Conservation (phyloP, 2,888 invertebrate genomes). For the Limnephilus lunatus region DNA sequence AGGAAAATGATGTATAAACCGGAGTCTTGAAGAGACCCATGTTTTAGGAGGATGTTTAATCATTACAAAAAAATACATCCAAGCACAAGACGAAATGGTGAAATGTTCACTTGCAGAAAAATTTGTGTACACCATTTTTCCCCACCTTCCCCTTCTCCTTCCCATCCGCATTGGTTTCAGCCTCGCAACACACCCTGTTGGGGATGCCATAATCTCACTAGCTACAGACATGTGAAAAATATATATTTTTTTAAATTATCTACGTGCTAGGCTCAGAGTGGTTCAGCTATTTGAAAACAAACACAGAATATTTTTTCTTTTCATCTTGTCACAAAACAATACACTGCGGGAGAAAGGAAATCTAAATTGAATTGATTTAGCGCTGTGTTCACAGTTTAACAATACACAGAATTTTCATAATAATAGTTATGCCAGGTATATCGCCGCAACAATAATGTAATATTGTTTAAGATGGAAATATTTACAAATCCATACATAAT, state of each 20-base stretch:
- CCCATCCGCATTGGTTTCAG: no score
- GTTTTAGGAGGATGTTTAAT: no score
- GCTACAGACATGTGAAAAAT: no score
- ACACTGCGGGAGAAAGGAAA: background rate
- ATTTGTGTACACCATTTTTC: background rate
- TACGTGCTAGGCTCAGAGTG: background rate
- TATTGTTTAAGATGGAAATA: no score
- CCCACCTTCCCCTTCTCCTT: no score
- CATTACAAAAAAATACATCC: background rate
- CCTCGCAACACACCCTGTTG: no score
- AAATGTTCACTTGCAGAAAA: background rate
- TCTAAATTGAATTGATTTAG: background rate
- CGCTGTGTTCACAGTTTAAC: background rate
- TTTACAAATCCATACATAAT: no score
- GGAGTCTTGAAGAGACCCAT: no score
- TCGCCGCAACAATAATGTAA: background rate
- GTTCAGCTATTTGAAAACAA: background rate
- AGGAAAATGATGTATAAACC: no score
- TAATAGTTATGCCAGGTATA: background rate
- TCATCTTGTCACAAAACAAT: background rate
- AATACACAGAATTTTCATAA: background rate
- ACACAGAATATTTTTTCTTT: background rate
- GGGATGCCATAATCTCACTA: no score
- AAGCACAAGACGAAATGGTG: background rate
- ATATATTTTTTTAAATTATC: no score